Base-by-base conservation (phyloP, 2,888 invertebrate genomes). In the Amphipyra tragopoginis region DNA sequence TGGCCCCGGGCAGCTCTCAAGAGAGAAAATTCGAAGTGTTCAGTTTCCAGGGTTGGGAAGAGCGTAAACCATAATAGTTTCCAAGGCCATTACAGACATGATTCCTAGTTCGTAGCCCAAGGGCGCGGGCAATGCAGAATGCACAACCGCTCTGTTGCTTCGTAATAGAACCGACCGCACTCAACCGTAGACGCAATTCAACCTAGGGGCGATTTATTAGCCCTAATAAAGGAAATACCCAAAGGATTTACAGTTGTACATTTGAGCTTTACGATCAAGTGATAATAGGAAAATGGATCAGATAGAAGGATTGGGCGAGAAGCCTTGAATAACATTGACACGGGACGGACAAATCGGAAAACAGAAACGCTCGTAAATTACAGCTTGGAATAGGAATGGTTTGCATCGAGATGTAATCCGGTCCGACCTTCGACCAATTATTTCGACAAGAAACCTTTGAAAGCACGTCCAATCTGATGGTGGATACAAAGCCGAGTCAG, bases 101-200 rank as follows among this genome's bases (percentile, higher is more conserved):
- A 72, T 69, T 74, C 51, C 63, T 64, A 44, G 67, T 72, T 67
- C 68, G 58, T 60, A 54, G 60, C 57, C 70, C 69, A 72, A 78
- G 73, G 76, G 70, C 71, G 40, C 13, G 11, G 38, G 66, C 58
- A 54, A 63, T 71, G 68, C 68, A 69, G 68, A 79, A 68, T 73
- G 68, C 65, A 73, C 65, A 71, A 60, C 54, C 55, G 63, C 68
- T 71, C 45, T 50, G 71, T 61, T 71, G 61, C 66, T 54, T 49
- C 45, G 54, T 61, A 69, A 73, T 65, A 60, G 56, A 66, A 71
- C 60, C 44, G 58, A 48, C 59, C 55, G 55, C 66, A 66, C 39
- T 73, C 65, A 60, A 70, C 73, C 79, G 69, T 65, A 61, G 59
- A 58, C 58, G 48, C 55, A 61, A 63, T 65, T 76, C 63, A 68